Conservation (phyloP, 2,113 vertebrate species). For the Grammomys surdaster region DNA sequence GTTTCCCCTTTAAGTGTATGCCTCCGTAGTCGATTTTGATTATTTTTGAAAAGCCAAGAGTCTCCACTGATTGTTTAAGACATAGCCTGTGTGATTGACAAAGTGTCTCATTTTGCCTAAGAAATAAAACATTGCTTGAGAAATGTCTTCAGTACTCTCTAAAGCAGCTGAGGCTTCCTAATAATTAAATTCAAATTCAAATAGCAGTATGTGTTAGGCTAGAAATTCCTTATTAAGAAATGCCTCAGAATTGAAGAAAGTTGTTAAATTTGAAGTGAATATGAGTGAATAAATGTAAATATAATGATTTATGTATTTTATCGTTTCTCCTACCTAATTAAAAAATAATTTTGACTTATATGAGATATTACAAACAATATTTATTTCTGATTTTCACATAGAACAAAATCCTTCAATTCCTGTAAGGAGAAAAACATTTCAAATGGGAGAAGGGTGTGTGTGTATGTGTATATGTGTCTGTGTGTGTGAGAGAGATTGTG, state of each 20-base stretch:
- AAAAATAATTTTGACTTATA: constrained; percentile 15
- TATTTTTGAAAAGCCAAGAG: neutral
- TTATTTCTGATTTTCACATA: neutral
- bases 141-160: neutral
- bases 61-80: neutral
- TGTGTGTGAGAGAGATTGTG: no score
- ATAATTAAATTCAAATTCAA: constrained; percentile 64
- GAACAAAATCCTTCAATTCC: neutral
- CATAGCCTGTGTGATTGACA: neutral
- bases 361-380: neutral
- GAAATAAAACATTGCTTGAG: neutral
- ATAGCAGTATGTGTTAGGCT: neutral
- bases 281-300: neutral
- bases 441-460: neutral
- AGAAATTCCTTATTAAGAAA: constrained; percentile 46
- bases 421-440: neutral
- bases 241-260: constrained; percentile 19
- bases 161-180: neutral
- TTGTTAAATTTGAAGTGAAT: constrained; percentile 46
- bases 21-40: neutral
- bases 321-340: neutral
- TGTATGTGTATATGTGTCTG: no score
- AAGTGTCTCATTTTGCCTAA: neutral
- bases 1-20: neutral
- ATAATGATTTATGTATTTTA: neutral